A percentile compares a stretch with the other conserved stretches of the same genome.
phyloP scores from a whole-genome alignment of 2,888 invertebrate species.

The Sinopyrophorus schimmeli region DNA sequence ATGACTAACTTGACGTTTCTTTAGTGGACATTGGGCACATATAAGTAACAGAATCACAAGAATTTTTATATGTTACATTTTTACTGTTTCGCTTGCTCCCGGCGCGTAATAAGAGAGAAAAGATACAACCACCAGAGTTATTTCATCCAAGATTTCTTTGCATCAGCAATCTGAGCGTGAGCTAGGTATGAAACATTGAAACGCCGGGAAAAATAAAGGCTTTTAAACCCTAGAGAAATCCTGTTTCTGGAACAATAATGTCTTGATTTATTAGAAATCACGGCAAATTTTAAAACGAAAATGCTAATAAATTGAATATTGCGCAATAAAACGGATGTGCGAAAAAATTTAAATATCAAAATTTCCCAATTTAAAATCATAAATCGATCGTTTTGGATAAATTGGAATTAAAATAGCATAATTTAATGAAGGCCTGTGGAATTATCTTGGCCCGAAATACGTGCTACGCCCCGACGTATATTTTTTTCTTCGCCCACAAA shows the following conservation, averaged over 20 bases:
- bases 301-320: no score
- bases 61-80: constrained; percentile 18
- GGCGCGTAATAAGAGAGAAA: constrained; percentile 21
- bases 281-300: neutral
- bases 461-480: no score
- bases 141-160: constrained; percentile 29
- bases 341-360: constrained; percentile 8
- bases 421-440: neutral
- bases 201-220: constrained; percentile 24
- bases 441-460: no score
- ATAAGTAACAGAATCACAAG: constrained; percentile 33
- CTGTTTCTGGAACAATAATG: constrained; percentile 16
- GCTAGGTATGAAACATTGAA: constrained; percentile 36
- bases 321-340: no score
- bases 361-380: no score
- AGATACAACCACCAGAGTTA: constrained; percentile 21
- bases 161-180: constrained; percentile 37
- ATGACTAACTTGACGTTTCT: constrained; percentile 60
- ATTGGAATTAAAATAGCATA: no score
- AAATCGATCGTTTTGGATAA: no score
- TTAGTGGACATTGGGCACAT: constrained; percentile 45
- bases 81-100: constrained; percentile 21
- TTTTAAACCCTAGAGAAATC: constrained; percentile 41
- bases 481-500: constrained; percentile 25
- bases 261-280: constrained; percentile 27